Evolutionary conservation across 2,888 invertebrate genomes (phyloP).

Genomic region (Celastrina argiolus): DNA sequence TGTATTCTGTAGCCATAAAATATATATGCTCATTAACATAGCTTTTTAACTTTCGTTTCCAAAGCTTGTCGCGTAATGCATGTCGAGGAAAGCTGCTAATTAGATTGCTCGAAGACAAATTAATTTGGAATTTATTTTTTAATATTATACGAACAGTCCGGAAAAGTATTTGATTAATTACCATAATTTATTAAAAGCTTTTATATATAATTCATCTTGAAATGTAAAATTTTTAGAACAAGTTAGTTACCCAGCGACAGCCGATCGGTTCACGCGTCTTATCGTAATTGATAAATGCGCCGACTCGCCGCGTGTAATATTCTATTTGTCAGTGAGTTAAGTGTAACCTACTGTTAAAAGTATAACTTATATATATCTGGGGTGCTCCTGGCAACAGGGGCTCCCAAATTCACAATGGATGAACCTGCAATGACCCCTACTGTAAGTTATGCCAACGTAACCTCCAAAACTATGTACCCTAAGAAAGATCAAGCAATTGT

Average conservation of each 20-base stretch:
- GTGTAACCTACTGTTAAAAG: too few species aligned
- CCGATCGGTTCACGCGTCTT: too few species aligned
- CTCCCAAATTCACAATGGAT: slow-evolving; percentile 3
- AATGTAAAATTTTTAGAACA: too few species aligned
- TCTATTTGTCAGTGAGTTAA: too few species aligned
- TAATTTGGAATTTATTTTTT: neutral
- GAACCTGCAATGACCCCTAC: neutral
- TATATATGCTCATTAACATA: neutral
- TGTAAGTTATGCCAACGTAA: slow-evolving; percentile 15
- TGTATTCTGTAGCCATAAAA: neutral
- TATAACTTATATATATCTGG: neutral
- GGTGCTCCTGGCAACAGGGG: slow-evolving; percentile 20
- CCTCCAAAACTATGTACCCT: slow-evolving; percentile 4
- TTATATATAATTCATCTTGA: too few species aligned
- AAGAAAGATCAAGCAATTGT: slow-evolving; percentile 33
- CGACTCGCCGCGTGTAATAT: too few species aligned
- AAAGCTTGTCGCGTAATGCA: neutral
- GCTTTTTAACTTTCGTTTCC: neutral
- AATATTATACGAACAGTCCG: neutral
- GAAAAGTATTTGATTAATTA: neutral
- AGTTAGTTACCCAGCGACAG: too few species aligned
- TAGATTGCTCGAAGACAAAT: neutral
- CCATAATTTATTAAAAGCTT: neutral
- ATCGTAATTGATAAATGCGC: too few species aligned
- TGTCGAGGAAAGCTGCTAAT: neutral